These are phyloP conservation scores for Nothoprocta pentlandii DNA, from an alignment of 2,113 vertebrate genomes.

Conservation along the genomic window DNA sequence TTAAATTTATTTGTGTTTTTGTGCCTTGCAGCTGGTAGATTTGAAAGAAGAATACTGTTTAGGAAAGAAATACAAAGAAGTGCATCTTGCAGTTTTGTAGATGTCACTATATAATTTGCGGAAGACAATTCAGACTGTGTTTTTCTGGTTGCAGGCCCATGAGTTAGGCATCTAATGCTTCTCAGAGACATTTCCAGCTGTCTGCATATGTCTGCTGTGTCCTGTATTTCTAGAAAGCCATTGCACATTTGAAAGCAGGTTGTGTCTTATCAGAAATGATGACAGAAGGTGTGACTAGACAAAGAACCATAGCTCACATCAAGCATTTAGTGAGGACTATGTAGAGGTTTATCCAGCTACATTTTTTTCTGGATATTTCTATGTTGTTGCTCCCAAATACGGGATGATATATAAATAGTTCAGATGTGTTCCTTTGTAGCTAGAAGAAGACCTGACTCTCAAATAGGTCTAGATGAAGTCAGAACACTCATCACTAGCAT, in stretches of 20 bases:
- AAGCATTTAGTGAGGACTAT: not conserved
- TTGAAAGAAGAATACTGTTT: not conserved
- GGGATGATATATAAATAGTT: not conserved
- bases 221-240: not conserved
- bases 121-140: not conserved
- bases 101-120: not conserved
- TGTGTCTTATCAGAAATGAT: not conserved
- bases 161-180: not conserved
- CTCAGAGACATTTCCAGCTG: not conserved
- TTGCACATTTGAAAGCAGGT: not conserved
- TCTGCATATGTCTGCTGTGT: not conserved
- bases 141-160: not conserved
- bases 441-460: not conserved
- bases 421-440: not conserved
- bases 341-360: not conserved
- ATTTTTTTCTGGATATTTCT: not conserved
- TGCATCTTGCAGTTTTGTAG: not conserved
- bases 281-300: not conserved
- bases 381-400: too few relatives aligned
- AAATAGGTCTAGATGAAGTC: not conserved
- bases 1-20: not conserved
- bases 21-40: not conserved
- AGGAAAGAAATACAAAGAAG: not conserved
- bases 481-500: not conserved
- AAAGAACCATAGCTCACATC: not conserved